A percentile compares a stretch with the other conserved stretches of the same genome.
These are phyloP conservation scores for Cisticola juncidis DNA, from an alignment of 2,113 vertebrate genomes.

Conservation along the genomic window DNA sequence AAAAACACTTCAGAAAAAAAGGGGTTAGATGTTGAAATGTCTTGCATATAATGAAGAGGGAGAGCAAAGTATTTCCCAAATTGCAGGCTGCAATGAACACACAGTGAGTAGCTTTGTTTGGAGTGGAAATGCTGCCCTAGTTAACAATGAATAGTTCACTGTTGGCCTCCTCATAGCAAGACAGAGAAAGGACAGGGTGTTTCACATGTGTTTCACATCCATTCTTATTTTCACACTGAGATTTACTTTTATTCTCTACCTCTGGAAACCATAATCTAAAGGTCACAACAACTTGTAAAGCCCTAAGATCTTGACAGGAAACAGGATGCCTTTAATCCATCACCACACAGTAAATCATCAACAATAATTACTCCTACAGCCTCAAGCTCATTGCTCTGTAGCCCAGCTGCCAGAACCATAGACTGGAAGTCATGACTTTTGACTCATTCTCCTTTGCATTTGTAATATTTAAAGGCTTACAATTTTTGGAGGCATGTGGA, in stretches of 20 bases:
- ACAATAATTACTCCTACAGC: not conserved
- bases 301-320: constrained; percentile 2
- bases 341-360: not conserved
- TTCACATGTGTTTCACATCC: not conserved
- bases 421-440: not conserved
- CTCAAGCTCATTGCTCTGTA: not conserved
- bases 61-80: not conserved
- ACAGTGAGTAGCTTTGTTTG: not conserved
- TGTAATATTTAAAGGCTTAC: not conserved
- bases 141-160: not conserved
- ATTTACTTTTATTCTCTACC: not conserved
- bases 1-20: not conserved
- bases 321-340: constrained; percentile 2
- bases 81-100: not conserved
- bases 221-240: not conserved
- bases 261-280: not conserved
- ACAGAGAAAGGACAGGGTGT: not conserved
- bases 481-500: not conserved
- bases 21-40: not conserved
- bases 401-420: not conserved
- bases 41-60: not conserved
- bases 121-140: not conserved
- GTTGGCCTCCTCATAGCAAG: not conserved
- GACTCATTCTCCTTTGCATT: not conserved
- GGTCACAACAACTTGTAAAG: constrained; percentile 23